A percentile compares a stretch with the other conserved stretches of the same genome.
These are phyloP conservation scores for Pterocles gutturalis DNA, from an alignment of 2,113 vertebrate genomes.

Conservation along the genomic window DNA sequence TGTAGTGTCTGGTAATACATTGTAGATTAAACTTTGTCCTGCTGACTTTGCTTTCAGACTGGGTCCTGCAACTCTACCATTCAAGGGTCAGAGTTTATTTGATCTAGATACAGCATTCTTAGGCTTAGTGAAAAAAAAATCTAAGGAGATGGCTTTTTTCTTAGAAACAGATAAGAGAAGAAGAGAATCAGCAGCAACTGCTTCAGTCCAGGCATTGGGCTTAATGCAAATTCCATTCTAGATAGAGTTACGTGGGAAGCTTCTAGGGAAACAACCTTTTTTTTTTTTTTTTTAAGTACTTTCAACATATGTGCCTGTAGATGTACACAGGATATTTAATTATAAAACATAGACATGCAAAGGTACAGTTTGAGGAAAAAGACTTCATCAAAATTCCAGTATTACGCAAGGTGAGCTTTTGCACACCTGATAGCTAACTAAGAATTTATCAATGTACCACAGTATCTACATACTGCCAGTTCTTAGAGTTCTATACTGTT, in stretches of 20 bases:
- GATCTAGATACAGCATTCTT: conserved; percentile 66
- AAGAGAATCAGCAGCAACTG: conserved; percentile 13
- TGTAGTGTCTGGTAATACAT: neutral
- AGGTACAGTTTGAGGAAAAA: neutral
- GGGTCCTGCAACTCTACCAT: neutral
- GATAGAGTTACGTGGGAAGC: neutral
- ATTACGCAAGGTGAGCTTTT: neutral
- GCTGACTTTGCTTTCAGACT: conserved; percentile 53
- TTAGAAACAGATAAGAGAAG: conserved; percentile 54
- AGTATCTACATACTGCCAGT: neutral
- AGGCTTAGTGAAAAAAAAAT: conserved; percentile 12
- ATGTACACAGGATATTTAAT: neutral
- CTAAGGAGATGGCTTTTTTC: conserved; percentile 11
- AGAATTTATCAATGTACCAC: neutral
- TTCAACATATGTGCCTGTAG: neutral
- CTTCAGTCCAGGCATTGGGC: neutral
- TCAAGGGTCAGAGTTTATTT: conserved; percentile 74
- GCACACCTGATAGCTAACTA: neutral
- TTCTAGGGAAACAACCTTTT: neutral
- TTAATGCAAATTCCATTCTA: conserved; percentile 11
- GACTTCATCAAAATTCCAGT: neutral
- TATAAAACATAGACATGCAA: neutral
- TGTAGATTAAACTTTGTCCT: conserved; percentile 69
- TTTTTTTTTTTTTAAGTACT: neutral
- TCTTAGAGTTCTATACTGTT: neutral